Evolutionary conservation across 2,113 vertebrate genomes (phyloP).

Genomic region (Nesoenas mayeri): DNA sequence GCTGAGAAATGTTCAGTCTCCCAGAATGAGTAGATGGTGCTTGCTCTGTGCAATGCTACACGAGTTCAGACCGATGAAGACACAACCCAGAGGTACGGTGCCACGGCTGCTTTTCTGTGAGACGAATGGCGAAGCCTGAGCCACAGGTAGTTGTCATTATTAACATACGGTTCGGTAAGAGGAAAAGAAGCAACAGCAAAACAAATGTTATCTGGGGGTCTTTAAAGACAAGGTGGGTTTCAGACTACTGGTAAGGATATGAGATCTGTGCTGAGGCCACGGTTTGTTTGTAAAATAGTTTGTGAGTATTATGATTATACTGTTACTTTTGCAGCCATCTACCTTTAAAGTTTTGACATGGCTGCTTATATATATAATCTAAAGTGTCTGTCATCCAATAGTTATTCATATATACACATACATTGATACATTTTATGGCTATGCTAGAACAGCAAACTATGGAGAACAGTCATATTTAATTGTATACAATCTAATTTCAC

Average conservation of each 20-base stretch:
- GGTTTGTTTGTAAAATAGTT: slow-evolving; percentile 25
- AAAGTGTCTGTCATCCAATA: slow-evolving; percentile 60
- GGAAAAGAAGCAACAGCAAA: slow-evolving; percentile 30
- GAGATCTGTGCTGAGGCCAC: slow-evolving; percentile 54
- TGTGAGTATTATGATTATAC: slow-evolving; percentile 14
- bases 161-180: background rate
- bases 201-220: background rate
- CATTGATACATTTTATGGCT: slow-evolving; percentile 66
- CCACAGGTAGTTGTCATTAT: slow-evolving; percentile 13
- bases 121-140: background rate
- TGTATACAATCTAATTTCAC: slow-evolving; percentile 67
- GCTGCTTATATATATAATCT: slow-evolving; percentile 66
- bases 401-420: slow-evolving; percentile 60
- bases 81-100: background rate
- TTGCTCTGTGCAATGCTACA: background rate
- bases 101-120: slow-evolving; percentile 13
- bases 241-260: slow-evolving; percentile 1
- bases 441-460: slow-evolving; percentile 66
- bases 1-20: slow-evolving; percentile 15
- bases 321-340: slow-evolving; percentile 46
- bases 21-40: background rate
- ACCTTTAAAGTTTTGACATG: slow-evolving; percentile 61
- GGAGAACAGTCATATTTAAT: slow-evolving; percentile 58
- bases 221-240: slow-evolving; percentile 45
- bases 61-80: background rate